phyloP scores from a whole-genome alignment of 2,888 invertebrate species.

The Digitonthophagus gazella region DNA sequence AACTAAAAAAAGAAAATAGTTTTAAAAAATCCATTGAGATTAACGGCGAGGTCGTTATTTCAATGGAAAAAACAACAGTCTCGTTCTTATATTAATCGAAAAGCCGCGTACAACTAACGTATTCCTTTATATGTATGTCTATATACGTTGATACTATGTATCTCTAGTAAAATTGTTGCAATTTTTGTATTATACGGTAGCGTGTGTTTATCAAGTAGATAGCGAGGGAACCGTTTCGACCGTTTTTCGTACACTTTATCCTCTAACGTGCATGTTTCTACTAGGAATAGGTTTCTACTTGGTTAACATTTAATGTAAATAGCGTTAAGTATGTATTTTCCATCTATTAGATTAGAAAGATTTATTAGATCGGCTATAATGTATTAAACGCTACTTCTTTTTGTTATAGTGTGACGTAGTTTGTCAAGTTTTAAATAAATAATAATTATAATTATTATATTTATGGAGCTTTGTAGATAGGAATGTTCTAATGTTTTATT shows the following conservation, averaged over 20 bases:
- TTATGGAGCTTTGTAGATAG: neutral
- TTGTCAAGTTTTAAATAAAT: too few relatives aligned
- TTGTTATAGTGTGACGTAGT: too few relatives aligned
- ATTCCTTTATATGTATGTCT: conserved; percentile 28
- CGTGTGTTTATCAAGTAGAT: neutral
- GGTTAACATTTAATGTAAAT: neutral
- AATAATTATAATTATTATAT: too few relatives aligned
- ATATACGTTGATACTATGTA: conserved; percentile 53
- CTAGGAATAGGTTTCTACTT: neutral
- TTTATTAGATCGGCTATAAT: neutral
- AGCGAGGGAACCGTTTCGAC: neutral
- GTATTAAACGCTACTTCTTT: neutral
- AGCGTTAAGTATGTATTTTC: neutral
- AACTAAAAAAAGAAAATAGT: conserved; percentile 21
- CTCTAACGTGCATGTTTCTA: neutral
- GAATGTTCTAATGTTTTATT: neutral
- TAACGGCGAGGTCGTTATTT: conserved; percentile 17
- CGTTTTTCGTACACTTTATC: neutral
- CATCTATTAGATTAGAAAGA: neutral
- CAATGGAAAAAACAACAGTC: too few relatives aligned
- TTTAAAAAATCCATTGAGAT: conserved; percentile 22
- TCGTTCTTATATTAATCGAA: conserved; percentile 23
- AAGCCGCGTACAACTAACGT: conserved; percentile 10
- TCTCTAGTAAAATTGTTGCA: conserved; percentile 54
- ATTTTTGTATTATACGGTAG: conserved; percentile 41